A percentile compares a stretch with the other conserved stretches of the same genome.
These are phyloP conservation scores for Flexamia atlantica DNA, from an alignment of 2,888 invertebrate genomes.

Conservation along the genomic window DNA sequence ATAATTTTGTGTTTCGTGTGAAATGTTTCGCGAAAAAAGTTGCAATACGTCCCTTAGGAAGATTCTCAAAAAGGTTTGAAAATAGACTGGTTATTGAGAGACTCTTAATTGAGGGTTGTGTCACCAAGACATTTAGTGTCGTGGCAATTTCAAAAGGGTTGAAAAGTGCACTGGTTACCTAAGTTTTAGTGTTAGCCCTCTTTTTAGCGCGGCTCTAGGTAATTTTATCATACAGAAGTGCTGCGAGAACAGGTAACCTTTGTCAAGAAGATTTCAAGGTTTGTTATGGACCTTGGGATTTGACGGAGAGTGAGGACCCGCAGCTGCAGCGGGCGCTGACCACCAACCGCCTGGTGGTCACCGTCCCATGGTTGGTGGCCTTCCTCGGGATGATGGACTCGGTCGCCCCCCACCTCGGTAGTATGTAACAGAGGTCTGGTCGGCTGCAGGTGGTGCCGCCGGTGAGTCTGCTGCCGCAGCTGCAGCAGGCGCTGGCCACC, in stretches of 20 bases:
- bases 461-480: constrained; percentile 16
- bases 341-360: constrained; percentile 47
- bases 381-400: constrained; percentile 63
- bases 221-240: constrained; percentile 22
- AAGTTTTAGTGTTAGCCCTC: constrained; percentile 60
- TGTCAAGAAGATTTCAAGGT: too few species aligned
- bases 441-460: constrained; percentile 52
- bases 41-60: too few species aligned
- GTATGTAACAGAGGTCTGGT: not conserved
- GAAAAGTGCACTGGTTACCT: too few species aligned
- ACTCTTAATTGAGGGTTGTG: too few species aligned
- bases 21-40: too few species aligned
- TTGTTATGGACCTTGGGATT: too few species aligned
- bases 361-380: constrained; percentile 62
- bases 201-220: not conserved
- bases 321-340: constrained; percentile 29
- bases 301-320: too few species aligned
- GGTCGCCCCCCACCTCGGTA: constrained; percentile 6
- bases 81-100: too few species aligned
- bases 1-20: too few species aligned
- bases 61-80: too few species aligned
- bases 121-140: too few species aligned
- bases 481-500: constrained; percentile 29
- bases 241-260: constrained; percentile 55
- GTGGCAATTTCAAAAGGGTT: too few species aligned